Base-by-base conservation (phyloP, 2,888 invertebrate species). In the Apoda limacodes region DNA sequence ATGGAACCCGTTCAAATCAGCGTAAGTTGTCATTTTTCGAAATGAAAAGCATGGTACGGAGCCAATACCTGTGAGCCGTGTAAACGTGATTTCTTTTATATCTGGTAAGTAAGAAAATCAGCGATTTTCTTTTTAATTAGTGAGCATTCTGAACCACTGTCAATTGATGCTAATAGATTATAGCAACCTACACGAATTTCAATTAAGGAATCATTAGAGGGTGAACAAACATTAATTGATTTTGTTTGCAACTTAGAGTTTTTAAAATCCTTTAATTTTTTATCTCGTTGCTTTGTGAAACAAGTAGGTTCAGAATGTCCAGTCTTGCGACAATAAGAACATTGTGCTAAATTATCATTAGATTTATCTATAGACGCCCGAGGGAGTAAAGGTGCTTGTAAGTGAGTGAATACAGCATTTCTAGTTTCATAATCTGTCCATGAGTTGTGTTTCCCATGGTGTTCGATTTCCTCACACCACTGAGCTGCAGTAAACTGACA, bases 81-180 rank as follows among this genome's bases (percentile, higher is more conserved):
- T 14, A 22, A 25, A 39, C 5, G 31, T 47, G 0, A 44, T 43
- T 1, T 1, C 11, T 3, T 34, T 1, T 5, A 2, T 11, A 28
- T 22, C 36, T 37, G 22, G 0, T 52, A 52, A 0, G 51, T 50
- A 23, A 56, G n/a, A 17, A 31, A 34, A 1, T 32, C 26, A 0
- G 49, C 51, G 0, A 53, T 1, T 0, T 50, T 45, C 17, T 50
- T 50, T 1, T 47, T 34, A 2, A 52, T 45, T 0, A 52, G 6
- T 2, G 52, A 52, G 26, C 50, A 49, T 15, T 55, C 52, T 0
- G 52, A 49, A 0, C 52, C 53, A 9, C 52, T 53, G 14, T 55
- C 52, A n/a, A n/a, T n/a, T n/a, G n/a, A n/a, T n/a, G n/a, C n/a
- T n/a, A n/a, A n/a, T n/a, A n/a, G n/a, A n/a, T n/a, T n/a, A n/a